Base-by-base conservation (phyloP, 2,113 vertebrate species). In the Rhineura floridana region DNA sequence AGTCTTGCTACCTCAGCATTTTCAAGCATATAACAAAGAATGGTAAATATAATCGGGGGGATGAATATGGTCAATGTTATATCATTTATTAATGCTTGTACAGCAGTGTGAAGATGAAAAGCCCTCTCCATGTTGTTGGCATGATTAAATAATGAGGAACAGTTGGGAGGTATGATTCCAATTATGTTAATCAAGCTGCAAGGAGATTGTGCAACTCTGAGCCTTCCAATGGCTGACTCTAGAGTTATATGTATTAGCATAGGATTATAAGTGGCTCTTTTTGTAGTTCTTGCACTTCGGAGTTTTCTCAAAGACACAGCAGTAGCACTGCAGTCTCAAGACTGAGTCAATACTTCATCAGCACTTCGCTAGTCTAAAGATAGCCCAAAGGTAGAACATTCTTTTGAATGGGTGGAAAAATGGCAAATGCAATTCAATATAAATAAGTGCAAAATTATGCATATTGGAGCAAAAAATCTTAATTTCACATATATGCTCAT, bases 111-210 rank as follows among this genome's bases (percentile, higher is more conserved):
- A 89, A 91, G 72, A 91, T 63, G 70, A 84, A 91, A 19, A 52
- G 52, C 2, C 44, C 4, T 86, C 76, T 52, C 7, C 73, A 83
- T 90, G 84, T 76, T 87, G 81, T 87, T 28, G 8, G 4, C 81
- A 83, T 93, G 90, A 88, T 89, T 93, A 91, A 93, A 59, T 91
- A 84, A 93, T 87, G 75, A 91, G 83, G 82, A 63, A 46, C 72
- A 91, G 52, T 46, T 88, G 86, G 91, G 39, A 89, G 44, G 6
- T 0, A 0, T 55, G 86, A 77, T 78, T 91, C 63, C 88, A 88
- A 73, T 90, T 88, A 89, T 28, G 55, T 77, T 88, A 93, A 89
- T 67, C 90, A 89, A 83, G 88, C 72, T 3, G 88, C 17, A 52
- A 78, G 36, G 33, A 46, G 69, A 92, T 81, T 36, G 87, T 19